Evolutionary conservation across 2,113 vertebrate genomes (phyloP).

Genomic region (Triplophysa dalaica): DNA sequence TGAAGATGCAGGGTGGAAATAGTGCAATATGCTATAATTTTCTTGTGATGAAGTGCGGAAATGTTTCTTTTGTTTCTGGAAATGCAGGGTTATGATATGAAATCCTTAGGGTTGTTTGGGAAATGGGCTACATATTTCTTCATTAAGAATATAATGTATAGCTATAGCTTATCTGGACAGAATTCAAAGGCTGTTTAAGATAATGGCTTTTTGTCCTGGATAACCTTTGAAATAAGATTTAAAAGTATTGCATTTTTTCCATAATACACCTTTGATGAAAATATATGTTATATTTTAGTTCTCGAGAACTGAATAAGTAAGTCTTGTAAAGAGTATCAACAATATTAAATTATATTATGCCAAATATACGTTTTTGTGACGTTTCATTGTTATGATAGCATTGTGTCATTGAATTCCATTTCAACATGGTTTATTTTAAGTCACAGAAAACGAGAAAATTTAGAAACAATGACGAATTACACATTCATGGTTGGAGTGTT

Average conservation of each 20-base stretch:
- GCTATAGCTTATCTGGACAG: neutral
- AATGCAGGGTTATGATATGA: neutral
- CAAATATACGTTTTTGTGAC: neutral
- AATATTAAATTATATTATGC: neutral
- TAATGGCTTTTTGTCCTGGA: neutral
- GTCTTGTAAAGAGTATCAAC: neutral
- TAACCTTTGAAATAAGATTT: conserved; percentile 10
- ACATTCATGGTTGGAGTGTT: neutral
- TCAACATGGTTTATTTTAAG: neutral
- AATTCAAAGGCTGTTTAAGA: neutral
- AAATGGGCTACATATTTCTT: neutral
- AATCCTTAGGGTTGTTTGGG: neutral
- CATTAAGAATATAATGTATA: neutral
- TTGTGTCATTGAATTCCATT: neutral
- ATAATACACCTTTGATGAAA: neutral
- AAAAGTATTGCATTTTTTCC: neutral
- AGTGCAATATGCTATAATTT: neutral
- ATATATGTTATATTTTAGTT: neutral
- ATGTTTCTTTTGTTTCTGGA: neutral
- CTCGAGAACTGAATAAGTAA: neutral
- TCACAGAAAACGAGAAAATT: neutral
- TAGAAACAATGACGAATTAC: neutral
- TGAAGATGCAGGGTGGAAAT: neutral
- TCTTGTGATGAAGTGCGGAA: neutral
- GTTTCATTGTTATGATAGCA: neutral